Base-by-base conservation (phyloP, 2,113 vertebrate species). In the Pimephales promelas region DNA sequence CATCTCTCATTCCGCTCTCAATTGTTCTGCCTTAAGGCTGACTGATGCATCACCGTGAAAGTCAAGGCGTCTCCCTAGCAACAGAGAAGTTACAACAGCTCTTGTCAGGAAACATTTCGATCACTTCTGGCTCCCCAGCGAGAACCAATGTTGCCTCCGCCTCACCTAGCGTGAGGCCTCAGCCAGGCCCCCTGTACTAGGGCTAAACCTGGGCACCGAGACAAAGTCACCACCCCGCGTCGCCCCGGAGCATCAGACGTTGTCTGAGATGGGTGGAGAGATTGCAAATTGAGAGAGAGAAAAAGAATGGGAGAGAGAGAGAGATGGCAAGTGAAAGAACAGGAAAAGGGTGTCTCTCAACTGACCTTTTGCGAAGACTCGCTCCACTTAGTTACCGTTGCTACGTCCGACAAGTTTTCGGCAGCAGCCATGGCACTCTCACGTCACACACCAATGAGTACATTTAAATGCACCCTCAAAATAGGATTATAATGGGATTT, bases 51-150 rank as follows among this genome's bases (percentile, higher is more conserved):
- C 82, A 40, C 86, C 86, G 85, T 88, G 85, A 79, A 83, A 89
- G 87, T 83, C 68, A 64, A 79, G 87, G 86, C 87, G 90, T 93
- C 88, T 89, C 91, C 91, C 68, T 88, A 87, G 90, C 86, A 92
- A 92, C 89, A 40, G 66, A 57, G 78, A 66, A 71, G 76, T 74
- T 77, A 77, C 85, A 91, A 90, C 84, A 88, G 88, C 88, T 86
- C 47, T 6, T 83, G 89, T 89, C 89, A 86, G 86, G 70, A 82
- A 89, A 86, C 85, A 90, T 87, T 66, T 88, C 43, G 24, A 87
- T 88, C 89, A 88, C 86, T 88, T 86, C 68, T 59, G 81, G 82
- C 61, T 83, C 87, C 88, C 87, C 77, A 81, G 72, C 22, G 72
- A 56, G 45, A 62, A 13, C 72, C 85, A 87, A 91, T 85, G 90